Evolutionary conservation across 2,113 vertebrate species (phyloP).

Genomic region (Forbesichthys agassizii): DNA sequence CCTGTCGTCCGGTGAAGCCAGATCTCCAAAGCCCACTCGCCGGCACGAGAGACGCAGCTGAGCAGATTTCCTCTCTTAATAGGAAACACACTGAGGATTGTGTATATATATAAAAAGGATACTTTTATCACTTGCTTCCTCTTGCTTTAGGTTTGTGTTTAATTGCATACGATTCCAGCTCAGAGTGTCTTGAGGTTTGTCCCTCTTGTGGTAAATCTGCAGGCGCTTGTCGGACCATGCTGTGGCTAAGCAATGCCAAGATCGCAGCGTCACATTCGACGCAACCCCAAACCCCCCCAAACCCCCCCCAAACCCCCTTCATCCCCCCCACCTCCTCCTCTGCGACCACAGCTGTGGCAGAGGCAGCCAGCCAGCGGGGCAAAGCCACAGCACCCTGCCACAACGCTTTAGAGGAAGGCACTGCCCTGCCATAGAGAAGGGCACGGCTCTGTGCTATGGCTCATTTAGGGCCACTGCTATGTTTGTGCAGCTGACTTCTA

Average conservation of each 20-base stretch:
- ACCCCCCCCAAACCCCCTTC: slow-evolving; percentile 14
- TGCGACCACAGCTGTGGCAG: slow-evolving; percentile 50
- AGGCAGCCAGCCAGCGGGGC: slow-evolving; percentile 49
- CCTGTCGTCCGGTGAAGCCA: slow-evolving; percentile 33
- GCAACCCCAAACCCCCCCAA: slow-evolving; percentile 52
- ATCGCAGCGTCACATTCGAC: slow-evolving; percentile 59
- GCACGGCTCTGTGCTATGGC: slow-evolving; percentile 7
- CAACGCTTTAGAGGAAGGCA: slow-evolving; percentile 14
- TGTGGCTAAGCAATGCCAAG: slow-evolving; percentile 51
- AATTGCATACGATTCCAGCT: slow-evolving; percentile 55
- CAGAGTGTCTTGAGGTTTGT: slow-evolving; percentile 52
- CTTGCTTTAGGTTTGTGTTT: slow-evolving; percentile 41
- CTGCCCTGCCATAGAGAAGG: slow-evolving; percentile 23
- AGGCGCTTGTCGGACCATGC: slow-evolving; percentile 47
- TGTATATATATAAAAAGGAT: neutral
- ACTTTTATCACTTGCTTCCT: slow-evolving; percentile 58
- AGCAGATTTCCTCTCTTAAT: slow-evolving; percentile 49
- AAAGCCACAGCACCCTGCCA: slow-evolving; percentile 41
- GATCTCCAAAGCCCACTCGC: slow-evolving; percentile 22
- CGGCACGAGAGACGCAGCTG: slow-evolving; percentile 18
- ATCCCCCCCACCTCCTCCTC: slow-evolving; percentile 26
- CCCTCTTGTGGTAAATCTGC: slow-evolving; percentile 62
- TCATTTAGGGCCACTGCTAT: slow-evolving; percentile 18
- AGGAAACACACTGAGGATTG: slow-evolving; percentile 61
- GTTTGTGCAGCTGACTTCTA: slow-evolving; percentile 16